These are phyloP conservation scores for Argyresthia albistria DNA, from an alignment of 2,888 invertebrate genomes.

Conservation along the genomic window DNA sequence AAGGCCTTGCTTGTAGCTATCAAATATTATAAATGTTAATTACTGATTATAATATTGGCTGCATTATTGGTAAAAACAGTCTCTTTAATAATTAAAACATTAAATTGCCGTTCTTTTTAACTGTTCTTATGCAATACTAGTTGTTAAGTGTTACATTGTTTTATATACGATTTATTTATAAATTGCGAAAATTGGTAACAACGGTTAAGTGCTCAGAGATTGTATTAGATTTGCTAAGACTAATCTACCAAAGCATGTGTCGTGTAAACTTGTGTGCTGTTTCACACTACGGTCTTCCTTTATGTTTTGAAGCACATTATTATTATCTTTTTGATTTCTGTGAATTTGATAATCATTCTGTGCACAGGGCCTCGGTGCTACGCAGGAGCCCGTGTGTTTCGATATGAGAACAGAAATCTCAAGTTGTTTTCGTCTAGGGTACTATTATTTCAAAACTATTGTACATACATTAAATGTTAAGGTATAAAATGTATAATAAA, in stretches of 20 bases:
- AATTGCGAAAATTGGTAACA: background rate
- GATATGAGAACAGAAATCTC: slow-evolving; percentile 45
- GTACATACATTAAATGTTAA: slow-evolving; percentile 62
- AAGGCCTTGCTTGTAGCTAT: too few species aligned
- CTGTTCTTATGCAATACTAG: slow-evolving; percentile 69
- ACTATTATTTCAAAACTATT: slow-evolving; percentile 49
- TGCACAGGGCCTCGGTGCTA: too few species aligned
- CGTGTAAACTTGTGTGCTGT: slow-evolving; percentile 19
- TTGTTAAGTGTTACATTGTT: slow-evolving; percentile 69
- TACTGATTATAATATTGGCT: too few species aligned
- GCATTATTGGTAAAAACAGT: too few species aligned
- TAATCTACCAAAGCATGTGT: slow-evolving; percentile 55
- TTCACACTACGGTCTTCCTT: slow-evolving; percentile 46
- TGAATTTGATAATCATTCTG: too few species aligned
- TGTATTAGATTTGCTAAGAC: slow-evolving; percentile 4
- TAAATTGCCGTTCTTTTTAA: slow-evolving; percentile 42
- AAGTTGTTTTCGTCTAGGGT: slow-evolving; percentile 60
- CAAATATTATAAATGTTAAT: too few species aligned
- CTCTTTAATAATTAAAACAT: background rate
- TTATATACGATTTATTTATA: slow-evolving; percentile 53
- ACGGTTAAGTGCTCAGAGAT: background rate
- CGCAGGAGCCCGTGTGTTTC: background rate
- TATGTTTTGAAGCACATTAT: slow-evolving; percentile 13
- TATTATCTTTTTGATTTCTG: too few species aligned
- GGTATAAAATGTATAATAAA: slow-evolving; percentile 58